A percentile compares a stretch with the other conserved stretches of the same genome.
Evolutionary conservation across 2,888 invertebrate genomes (phyloP).

Genomic region (Rhagophthalmus giganteus): DNA sequence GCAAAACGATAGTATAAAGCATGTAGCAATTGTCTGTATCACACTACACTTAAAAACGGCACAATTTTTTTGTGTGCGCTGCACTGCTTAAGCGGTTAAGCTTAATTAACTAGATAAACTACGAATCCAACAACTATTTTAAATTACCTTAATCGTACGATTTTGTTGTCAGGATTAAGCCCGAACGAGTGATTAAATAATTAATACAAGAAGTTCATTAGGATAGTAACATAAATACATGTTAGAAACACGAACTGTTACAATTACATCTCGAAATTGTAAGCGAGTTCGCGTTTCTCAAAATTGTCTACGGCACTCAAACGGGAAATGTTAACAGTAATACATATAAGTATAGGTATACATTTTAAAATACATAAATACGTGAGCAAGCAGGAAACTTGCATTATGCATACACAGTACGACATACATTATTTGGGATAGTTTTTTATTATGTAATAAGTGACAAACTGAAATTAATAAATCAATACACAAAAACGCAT

Average conservation of each 20-base stretch:
- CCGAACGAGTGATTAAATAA: constrained; percentile 25
- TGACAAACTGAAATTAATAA: not conserved
- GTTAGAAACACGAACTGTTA: constrained; percentile 11
- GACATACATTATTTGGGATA: constrained; percentile 5
- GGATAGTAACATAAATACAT: constrained; percentile 14
- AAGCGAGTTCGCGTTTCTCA: not conserved
- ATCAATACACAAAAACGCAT: constrained; percentile 2
- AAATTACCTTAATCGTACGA: constrained; percentile 32
- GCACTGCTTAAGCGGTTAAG: constrained; percentile 22
- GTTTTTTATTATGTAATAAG: not conserved
- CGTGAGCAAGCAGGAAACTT: constrained; percentile 21
- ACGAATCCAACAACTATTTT: constrained; percentile 25
- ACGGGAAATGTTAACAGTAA: constrained; percentile 5
- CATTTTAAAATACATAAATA: constrained; percentile 6
- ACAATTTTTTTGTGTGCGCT: constrained; percentile 9
- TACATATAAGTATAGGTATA: constrained; percentile 10
- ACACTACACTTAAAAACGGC: constrained; percentile 17
- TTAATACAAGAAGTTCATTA: constrained; percentile 22
- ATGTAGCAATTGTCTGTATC: constrained; percentile 14
- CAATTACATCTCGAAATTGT: too few species aligned
- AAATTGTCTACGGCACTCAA: constrained; percentile 9
- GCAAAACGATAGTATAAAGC: constrained; percentile 23
- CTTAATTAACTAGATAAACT: constrained; percentile 20
- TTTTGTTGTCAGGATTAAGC: constrained; percentile 40
- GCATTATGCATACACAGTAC: constrained; percentile 17